Evolutionary conservation across 2,113 vertebrate genomes (phyloP), one percentile per base, ranked within the genome.

Genomic region (Oplegnathus fasciatus): DNA sequence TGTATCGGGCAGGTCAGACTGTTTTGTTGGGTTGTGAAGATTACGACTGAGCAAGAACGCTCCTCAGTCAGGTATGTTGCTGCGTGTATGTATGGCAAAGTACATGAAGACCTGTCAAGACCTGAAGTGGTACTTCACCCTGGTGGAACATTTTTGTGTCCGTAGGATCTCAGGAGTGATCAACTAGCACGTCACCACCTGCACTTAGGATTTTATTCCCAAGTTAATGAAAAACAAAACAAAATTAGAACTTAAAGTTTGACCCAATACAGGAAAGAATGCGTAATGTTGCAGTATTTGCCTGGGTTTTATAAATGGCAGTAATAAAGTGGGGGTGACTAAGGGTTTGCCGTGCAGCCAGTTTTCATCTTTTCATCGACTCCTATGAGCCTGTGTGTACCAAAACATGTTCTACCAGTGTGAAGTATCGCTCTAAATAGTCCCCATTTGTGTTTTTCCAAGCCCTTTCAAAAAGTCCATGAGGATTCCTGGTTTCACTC

Each of bases 1-100:
- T 97, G 97, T 97, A 93, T 92, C 96, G 95, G 95, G 96, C 93
- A 89, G 94, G 93, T 95, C 86, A 89, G 92, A 93, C 90, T 92
- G 91, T 94, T 91, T 84, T 79, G 92, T 90, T 91, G 83, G 92
- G 89, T 85, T 76, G 91, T 92, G 86, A 89, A 86, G 91, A 93
- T 92, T 94, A 70, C 75, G 90, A 91, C 94, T 91, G 91, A 94
- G 93, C 57, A 32, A 24, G 66, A 81, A 86, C 88, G 77, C 92
- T 91, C 66, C 69, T 79, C 42, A 4, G 78, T 64, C 14, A 74
- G 58, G 24, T 82, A 34, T 84, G 72, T 83, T 70, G 61, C 34
- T 50, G 79, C 11, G 71, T 93, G 88, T 60, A 48, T 91, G 93
- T 92, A 87, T 93, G 87, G 65, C 75, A 78, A 75, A 88, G 88